These are phyloP conservation scores for Pasiphila rectangulata DNA, from an alignment of 2,888 invertebrate genomes.

Conservation along the genomic window DNA sequence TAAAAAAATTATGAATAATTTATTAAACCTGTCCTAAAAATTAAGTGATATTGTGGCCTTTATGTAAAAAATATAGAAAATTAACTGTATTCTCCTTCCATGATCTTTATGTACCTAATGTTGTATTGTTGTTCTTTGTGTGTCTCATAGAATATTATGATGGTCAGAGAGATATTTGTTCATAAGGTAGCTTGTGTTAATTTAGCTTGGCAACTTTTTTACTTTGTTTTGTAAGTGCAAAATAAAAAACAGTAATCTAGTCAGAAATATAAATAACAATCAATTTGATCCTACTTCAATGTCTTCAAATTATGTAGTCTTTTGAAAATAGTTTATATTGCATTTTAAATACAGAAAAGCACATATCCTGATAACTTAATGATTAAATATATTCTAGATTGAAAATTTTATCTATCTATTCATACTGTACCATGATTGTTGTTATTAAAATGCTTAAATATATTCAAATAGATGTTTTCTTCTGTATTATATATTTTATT, in stretches of 20 bases:
- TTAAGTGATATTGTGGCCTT: conserved; percentile 74
- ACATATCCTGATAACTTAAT: too few species aligned
- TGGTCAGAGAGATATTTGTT: too few species aligned
- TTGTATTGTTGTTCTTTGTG: conserved; percentile 16
- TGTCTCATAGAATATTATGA: too few species aligned
- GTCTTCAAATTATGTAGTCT: not conserved
- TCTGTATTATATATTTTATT: too few species aligned
- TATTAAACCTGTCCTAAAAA: conserved; percentile 24
- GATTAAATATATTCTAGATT: not conserved
- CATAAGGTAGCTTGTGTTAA: not conserved
- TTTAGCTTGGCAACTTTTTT: not conserved
- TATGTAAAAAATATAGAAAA: conserved; percentile 47
- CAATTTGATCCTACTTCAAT: not conserved
- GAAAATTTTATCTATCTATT: not conserved
- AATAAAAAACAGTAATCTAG: not conserved
- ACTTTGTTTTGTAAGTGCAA: too few species aligned
- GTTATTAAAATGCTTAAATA: conserved; percentile 3
- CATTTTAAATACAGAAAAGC: too few species aligned
- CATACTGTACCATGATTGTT: not conserved
- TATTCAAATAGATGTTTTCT: not conserved
- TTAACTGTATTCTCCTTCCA: conserved; percentile 54
- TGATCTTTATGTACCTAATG: conserved; percentile 44
- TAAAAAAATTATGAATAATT: not conserved
- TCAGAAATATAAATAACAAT: not conserved
- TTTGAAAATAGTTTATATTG: not conserved